Conservation (phyloP, 1,140 invertebrate genomes). For the Lithobius niger region DNA sequence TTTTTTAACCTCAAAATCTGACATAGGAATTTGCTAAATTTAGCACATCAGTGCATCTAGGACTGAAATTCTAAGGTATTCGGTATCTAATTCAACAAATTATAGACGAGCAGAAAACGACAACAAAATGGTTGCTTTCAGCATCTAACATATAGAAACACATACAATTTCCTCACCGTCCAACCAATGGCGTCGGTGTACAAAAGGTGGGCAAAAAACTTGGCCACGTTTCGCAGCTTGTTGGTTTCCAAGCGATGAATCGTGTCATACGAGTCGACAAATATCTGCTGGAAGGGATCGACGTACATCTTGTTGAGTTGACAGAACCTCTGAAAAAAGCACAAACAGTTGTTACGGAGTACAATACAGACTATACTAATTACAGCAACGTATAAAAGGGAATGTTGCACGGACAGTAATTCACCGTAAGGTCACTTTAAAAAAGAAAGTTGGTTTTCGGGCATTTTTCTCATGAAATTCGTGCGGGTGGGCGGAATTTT, state of each 20-base stretch:
- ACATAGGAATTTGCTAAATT: too few species aligned
- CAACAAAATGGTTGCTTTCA: background rate
- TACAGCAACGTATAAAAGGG: too few species aligned
- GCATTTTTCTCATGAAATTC: too few species aligned
- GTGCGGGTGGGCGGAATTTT: too few species aligned
- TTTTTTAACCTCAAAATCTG: too few species aligned
- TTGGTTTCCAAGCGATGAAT: conserved; percentile 86
- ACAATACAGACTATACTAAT: too few species aligned
- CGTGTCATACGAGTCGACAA: conserved; percentile 88
- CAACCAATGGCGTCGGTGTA: conserved; percentile 90
- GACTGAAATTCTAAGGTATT: too few species aligned
- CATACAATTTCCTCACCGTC: conserved; percentile 47
- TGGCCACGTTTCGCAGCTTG: conserved; percentile 93
- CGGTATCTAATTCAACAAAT: conserved; percentile 1
- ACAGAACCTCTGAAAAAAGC: conserved; percentile 63
- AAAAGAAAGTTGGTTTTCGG: too few species aligned
- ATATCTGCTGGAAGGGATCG: conserved; percentile 86
- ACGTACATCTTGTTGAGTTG: conserved; percentile 81
- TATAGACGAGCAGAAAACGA: conserved; percentile 1
- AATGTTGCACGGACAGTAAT: too few species aligned
- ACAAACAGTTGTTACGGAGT: conserved; percentile 9
- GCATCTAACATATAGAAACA: background rate
- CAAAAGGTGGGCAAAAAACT: conserved; percentile 93
- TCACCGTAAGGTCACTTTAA: too few species aligned
- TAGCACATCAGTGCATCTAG: too few species aligned